Conservation (phyloP, 1,140 invertebrate species). For the Mycetomoellerius zeteki region DNA sequence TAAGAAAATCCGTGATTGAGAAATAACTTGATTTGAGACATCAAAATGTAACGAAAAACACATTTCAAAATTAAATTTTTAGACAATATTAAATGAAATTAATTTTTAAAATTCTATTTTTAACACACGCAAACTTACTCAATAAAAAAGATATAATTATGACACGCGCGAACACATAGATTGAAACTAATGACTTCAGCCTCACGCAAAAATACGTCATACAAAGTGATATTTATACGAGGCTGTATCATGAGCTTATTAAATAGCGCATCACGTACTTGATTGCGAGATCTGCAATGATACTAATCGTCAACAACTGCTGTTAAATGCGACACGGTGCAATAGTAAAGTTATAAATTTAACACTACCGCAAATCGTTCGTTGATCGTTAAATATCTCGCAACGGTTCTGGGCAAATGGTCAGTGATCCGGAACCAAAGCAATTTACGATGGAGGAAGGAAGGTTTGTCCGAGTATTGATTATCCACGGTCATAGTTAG, state of each 20-base stretch:
- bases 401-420: constrained; percentile 53
- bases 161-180: neutral
- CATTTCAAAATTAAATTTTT: constrained; percentile 1
- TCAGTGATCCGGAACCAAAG: constrained; percentile 50
- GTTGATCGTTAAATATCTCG: constrained; percentile 46
- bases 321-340: neutral
- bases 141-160: neutral
- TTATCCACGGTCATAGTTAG: constrained; percentile 21
- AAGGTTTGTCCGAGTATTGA: constrained; percentile 18
- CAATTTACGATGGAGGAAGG: constrained; percentile 27
- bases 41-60: neutral
- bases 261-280: constrained; percentile 10
- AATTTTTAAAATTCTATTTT: neutral
- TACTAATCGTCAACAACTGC: neutral
- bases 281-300: constrained; percentile 4
- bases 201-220: neutral
- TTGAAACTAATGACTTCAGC: neutral
- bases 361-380: neutral
- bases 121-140: neutral
- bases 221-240: constrained; percentile 41
- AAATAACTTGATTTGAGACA: neutral
- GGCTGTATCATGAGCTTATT: constrained; percentile 17
- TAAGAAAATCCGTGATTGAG: neutral
- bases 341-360: constrained; percentile 11
- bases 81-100: neutral